Base-by-base conservation (phyloP, 92 coral and sea anemone genomes). In the Siderastrea radians region DNA sequence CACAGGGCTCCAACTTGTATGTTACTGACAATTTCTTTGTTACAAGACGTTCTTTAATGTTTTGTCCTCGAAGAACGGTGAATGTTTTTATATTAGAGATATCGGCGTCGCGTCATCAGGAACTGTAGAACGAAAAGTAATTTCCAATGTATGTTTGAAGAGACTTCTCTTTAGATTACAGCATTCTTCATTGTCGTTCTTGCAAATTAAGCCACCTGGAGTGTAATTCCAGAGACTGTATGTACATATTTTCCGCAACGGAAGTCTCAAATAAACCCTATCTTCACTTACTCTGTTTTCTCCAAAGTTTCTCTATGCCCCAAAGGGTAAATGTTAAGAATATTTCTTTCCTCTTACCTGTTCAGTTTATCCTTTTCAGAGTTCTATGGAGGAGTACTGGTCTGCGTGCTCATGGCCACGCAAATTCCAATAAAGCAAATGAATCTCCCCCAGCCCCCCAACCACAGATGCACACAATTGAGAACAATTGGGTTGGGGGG, bases 211-310 rank as follows among this genome's bases (percentile, higher is more conserved):
- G 38, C 38, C 38, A 26, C 38, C 38, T 26, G 38, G 38, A 26
- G 16, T 50, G 2, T 14, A 16, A 10, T 70, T 4, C 5, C 11
- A 51, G 17, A 74, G 46, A 26, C 2, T 52, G 62, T 15, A 51
- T 74, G 78, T 74, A 74, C 17, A 74, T 51, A 74, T 11, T 61
- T 70, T 53, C 49, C n/a, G 11, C 60, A 74, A 10, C 26, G 60
- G 47, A n/a, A 51, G 61, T 26, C 49, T 52, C 3, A 74, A 74
- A 51, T 51, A 74, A 74, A 3, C 6, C 1, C 10, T 74, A 17
- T 58, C 68, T 59, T 58, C 14, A 6, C 15, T 44, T 43, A 44
- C 38, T 59, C 49, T 57, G 12, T 15, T 12, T 47, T n/a, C 47
- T 46, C 14, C 55, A 7, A 7, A 26, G 38, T 26, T 13, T 55